Base-by-base conservation (phyloP, 2,113 vertebrate species). In the Junco hyemalis region DNA sequence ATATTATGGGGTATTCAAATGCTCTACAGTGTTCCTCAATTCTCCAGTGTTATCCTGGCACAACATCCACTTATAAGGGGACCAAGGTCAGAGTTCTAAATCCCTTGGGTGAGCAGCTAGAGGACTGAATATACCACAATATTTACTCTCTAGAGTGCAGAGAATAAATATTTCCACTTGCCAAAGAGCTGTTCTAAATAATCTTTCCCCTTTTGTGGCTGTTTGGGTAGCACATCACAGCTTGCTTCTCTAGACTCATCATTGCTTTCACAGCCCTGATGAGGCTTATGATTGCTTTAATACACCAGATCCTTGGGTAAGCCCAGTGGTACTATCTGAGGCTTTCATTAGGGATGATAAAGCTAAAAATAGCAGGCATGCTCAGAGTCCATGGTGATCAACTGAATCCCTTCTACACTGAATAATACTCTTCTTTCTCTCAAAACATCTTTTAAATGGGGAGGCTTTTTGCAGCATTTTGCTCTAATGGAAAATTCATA, bases 201-300 rank as follows among this genome's bases (percentile, higher is more conserved):
- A 82, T 96, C 70, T 70, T 79, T 85, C 61, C 81, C 50, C 36
- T 92, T 83, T 90, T 90, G 86, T 54, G 44, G 48, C 40, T 87
- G 68, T 65, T 94, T 74, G 83, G 82, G 74, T 88, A 74, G 69
- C 51, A 78, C 80, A 88, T 88, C 90, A 92, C 94, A 96, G 92
- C 88, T 96, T 90, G 90, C 28, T 86, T 81, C 71, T 91, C 70
- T 44, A 81, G 85, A 70, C 60, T 97, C 82, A 78, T 94, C 90
- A 93, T 56, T 88, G 44, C 64, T 94, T 94, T 90, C 69, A 80
- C 26, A 90, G 70, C 42, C 50, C 73, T 92, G 90, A 93, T 90
- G 82, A 95, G 69, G 65, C 69, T 96, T 81, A 56, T 86, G 64
- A 96, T 83, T 86, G 68, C 81, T 95, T 92, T 92, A 93, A 96